Base-by-base conservation (phyloP, 2,797 vertebrate species). In the Acipenser transmontanus region DNA sequence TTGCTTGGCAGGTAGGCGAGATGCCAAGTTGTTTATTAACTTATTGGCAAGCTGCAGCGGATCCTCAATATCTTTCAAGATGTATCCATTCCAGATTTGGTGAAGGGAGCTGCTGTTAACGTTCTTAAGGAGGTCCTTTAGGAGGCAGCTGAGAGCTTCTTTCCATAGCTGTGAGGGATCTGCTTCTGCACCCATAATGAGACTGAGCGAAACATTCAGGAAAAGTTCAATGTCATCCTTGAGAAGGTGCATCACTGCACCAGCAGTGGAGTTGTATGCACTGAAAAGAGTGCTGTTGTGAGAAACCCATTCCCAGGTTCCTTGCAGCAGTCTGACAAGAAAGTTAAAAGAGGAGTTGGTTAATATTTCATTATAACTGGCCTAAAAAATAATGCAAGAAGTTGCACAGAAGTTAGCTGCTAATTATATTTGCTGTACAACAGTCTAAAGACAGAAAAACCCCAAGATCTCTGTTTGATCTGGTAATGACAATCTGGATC, bases 91-190 rank as follows among this genome's bases (percentile, higher is more conserved):
- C 60, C 59, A 76, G 68, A 47, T 76, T 57, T 49, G 49, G 14
- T 73, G 52, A 9, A 84, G 61, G 68, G 77, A 63, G 1, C 79
- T 69, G 0, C 63, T 69, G 12, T 79, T 82, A 59, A 84, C 69
- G 74, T 88, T 88, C 34, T 74, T 72, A n/a, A 76, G 78, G 0
- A 68, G 3, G 8, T 61, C 8, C 5, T 61, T 73, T 0, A 91
- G 77, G 17, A 82, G 62, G 61, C 74, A 76, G 68, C 73, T 68
- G 3, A 76, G 69, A 20, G 81, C 78, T 51, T 89, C 76, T 49
- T 8, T 47, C 47, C 86, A 34, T 14, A 87, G 20, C 2, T 80
- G 49, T 67, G 76, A 65, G 9, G 54, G 64, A 5, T 66, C 65
- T 52, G 47, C 70, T 69, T 12, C 48, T 60, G 80, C 63, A 51